Evolutionary conservation across 37 sponge, comb jelly and placozoan species (phyloP).

Genomic region (Petrosia ficiformis): DNA sequence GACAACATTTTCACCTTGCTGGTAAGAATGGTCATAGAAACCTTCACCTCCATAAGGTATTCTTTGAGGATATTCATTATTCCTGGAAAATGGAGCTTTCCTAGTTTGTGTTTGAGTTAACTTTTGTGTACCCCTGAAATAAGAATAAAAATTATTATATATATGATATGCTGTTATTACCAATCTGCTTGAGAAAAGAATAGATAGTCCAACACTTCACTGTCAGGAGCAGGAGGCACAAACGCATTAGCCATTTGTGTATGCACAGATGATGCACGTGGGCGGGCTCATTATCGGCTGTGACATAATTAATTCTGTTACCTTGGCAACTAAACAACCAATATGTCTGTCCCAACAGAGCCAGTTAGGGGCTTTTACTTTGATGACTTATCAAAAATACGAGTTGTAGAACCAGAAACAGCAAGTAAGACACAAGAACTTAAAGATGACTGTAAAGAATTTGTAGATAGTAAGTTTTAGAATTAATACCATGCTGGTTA

Average conservation of each 20-base stretch:
- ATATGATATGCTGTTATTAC: no score
- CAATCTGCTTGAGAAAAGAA: constrained; percentile 2
- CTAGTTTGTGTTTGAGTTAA: no score
- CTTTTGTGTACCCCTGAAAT: no score
- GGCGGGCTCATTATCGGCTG: no score
- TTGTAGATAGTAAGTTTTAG: constrained; percentile 83
- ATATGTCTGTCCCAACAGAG: constrained; percentile 53
- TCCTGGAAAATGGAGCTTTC: no score
- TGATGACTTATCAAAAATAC: constrained; percentile 88
- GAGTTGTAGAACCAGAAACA: constrained; percentile 71
- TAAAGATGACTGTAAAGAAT: constrained; percentile 95
- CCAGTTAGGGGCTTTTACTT: constrained; percentile 71
- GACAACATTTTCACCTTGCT: no score
- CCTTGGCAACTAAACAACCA: not conserved
- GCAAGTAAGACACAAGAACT: constrained; percentile 64
- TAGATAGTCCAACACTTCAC: constrained; percentile 29
- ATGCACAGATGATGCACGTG: no score
- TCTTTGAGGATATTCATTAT: no score
- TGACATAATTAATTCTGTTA: not conserved
- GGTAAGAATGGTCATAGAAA: constrained; percentile 17
- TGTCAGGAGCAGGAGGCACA: constrained; percentile 61
- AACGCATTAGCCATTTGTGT: constrained; percentile 30
- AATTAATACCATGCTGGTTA: not conserved
- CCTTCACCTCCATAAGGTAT: constrained; percentile 38
- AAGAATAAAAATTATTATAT: no score